Base-by-base conservation (phyloP, 2,888 invertebrate species). In the Metopia argyrocephala region DNA sequence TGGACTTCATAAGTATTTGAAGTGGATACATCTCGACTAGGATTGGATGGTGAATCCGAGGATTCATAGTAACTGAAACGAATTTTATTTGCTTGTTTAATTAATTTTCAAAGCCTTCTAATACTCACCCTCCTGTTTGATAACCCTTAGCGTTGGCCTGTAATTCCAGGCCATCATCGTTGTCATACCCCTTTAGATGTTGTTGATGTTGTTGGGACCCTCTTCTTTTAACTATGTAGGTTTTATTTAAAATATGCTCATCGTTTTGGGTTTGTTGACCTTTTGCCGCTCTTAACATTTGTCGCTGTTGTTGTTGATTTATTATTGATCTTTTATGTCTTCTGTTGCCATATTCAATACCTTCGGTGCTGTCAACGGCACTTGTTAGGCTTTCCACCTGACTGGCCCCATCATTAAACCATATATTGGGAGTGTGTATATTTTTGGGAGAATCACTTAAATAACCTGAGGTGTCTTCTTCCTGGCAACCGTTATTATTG, bases 391-490 rank as follows among this genome's bases (percentile, higher is more conserved):
- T 88, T 82, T 85, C 87, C 82, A 85, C 86, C 65, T 86, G 87
- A 56, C 87, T 88, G 62, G 86, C 87, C 2, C 86, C 88, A 78
- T 89, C 88, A 82, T 89, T 89, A 78, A 87, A 90, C 91, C 91
- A 91, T 83, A 91, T 89, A 83, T 92, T 92, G 25, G 92, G 91
- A 5, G 91, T 91, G 71, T 90, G 92, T 38, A 87, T 86, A 78
- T 93, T 92, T 86, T 93, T 93, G 70, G 89, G 89, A 61, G 94
- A 94, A 87, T 96, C 96, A 88, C 96, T 96, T 62, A 95, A 94
- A 90, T 96, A 96, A 46, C 96, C 96, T 31, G 96, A 96, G 70
- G 96, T 96, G 86, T 96, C 95, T 46, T 94, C 94, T 86, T 94
- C 94, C 68, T 92, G 92, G 86, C 89, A 89, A 89, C 90, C 89